A percentile compares a stretch with the other conserved stretches of the same genome.
Evolutionary conservation across 2,113 vertebrate genomes (phyloP).

Genomic region (Otus sunia): DNA sequence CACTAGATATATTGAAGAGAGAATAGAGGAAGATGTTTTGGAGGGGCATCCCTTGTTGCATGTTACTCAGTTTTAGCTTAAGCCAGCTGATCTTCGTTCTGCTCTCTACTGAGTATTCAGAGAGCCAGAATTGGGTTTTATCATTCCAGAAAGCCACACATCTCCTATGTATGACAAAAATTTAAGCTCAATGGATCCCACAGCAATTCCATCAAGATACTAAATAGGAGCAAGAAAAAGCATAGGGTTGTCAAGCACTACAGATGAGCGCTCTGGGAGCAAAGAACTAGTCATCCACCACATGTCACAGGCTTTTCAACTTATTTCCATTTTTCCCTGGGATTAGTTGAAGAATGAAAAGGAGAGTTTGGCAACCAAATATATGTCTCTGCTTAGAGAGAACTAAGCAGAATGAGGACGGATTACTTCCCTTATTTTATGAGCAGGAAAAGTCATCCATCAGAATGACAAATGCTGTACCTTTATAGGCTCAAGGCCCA

Average conservation of each 20-base stretch:
- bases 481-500: background rate
- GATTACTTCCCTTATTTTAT: conserved; percentile 41
- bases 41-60: background rate
- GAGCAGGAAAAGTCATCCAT: conserved; percentile 31
- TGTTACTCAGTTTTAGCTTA: background rate
- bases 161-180: background rate
- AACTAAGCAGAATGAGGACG: conserved; percentile 3
- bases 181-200: conserved; percentile 4
- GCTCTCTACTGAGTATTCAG: background rate
- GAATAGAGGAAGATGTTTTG: background rate
- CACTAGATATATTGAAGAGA: background rate
- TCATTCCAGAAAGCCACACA: conserved; percentile 10
- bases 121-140: background rate
- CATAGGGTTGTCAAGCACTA: background rate
- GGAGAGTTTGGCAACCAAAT: conserved; percentile 35
- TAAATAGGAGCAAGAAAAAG: conserved; percentile 17
- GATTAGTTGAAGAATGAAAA: conserved; percentile 21
- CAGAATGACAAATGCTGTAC: conserved; percentile 22
- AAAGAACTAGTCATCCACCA: background rate
- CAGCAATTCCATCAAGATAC: conserved; percentile 5
- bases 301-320: conserved; percentile 4
- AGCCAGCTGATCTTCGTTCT: background rate
- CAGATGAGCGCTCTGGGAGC: background rate
- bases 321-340: conserved; percentile 23
- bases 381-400: background rate